Evolutionary conservation across 2,113 vertebrate species (phyloP), one percentile per base, ranked within the genome.

Genomic region (Leuciscus idus): DNA sequence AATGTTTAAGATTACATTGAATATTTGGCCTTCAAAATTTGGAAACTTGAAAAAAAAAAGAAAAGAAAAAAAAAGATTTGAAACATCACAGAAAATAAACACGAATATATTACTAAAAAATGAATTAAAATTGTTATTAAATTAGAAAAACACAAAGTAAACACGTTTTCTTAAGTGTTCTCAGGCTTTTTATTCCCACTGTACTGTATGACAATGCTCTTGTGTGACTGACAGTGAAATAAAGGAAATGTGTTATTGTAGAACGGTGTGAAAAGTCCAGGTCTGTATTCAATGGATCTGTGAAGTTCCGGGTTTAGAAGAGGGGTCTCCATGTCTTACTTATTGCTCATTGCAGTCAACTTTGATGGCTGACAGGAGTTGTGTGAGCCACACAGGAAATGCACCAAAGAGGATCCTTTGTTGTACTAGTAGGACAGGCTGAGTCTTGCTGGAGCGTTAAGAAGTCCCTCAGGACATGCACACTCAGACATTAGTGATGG

Each of bases 341-440:
- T 11, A 6, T 85, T 85, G 78, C 80, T 87, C 86, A 87, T 52
- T 72, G 64, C n/a, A 55, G 61, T 43, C 30, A 6, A 39, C 79
- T 85, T 85, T 85, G 39, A 89, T 82, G 83, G 55, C 70, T 39
- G 55, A 82, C 82, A 72, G 52, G 78, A 73, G 59, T 68, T 84
- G 43, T 43, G 62, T 74, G 86, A 85, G 75, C 79, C 61, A 36
- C 73, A 74, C 77, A 83, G 86, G 79, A 89, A 87, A 85, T 88
- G 75, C 74, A 80, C 64, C 62, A 62, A 73, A 85, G 64, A 83
- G 70, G 75, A 66, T 57, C 59, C 26, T 87, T 86, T 87, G 84
- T 80, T 86, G 75, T 76, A n/a, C 75, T 50, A 81, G 36, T 39
- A 33, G 23, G 80, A 59, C 81, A 81, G 74, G 84, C 52, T 89